phyloP scores from a whole-genome alignment of 2,797 vertebrate genomes.

The Phataginus tetradactyla region DNA sequence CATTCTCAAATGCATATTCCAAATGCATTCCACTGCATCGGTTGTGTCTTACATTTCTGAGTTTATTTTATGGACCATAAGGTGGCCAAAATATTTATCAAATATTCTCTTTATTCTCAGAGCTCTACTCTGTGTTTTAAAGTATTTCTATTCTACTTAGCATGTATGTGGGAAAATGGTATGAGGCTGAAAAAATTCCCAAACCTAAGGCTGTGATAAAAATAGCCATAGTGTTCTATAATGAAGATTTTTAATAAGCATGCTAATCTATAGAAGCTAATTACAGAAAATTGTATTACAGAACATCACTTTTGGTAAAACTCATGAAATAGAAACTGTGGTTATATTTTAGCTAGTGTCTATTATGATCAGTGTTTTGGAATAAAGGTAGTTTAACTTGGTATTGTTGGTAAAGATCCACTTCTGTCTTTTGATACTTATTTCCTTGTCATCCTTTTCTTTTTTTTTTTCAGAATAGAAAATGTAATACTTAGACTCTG shows the following conservation, averaged over 20 bases:
- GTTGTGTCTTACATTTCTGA: neutral
- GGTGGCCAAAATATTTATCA: slow-evolving; percentile 41
- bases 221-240: neutral
- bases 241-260: slow-evolving; percentile 29
- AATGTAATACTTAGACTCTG: slow-evolving; percentile 37
- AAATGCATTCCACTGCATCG: neutral
- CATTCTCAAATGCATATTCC: neutral
- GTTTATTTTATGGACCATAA: slow-evolving; percentile 43
- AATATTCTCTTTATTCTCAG: neutral
- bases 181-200: neutral
- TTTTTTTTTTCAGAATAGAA: neutral
- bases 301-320: slow-evolving; percentile 39
- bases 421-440: neutral
- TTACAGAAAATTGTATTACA: slow-evolving; percentile 12
- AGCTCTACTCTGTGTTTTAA: neutral
- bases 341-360: slow-evolving; percentile 17
- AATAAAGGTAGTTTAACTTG: neutral
- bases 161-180: neutral
- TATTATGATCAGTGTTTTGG: slow-evolving; percentile 7
- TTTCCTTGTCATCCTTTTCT: neutral
- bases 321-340: slow-evolving; percentile 33
- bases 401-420: neutral
- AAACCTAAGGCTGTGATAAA: neutral
- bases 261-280: slow-evolving; percentile 7
- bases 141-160: slow-evolving; percentile 33